Conservation (phyloP, 2,113 vertebrate species). For the Oostethus manadensis region DNA sequence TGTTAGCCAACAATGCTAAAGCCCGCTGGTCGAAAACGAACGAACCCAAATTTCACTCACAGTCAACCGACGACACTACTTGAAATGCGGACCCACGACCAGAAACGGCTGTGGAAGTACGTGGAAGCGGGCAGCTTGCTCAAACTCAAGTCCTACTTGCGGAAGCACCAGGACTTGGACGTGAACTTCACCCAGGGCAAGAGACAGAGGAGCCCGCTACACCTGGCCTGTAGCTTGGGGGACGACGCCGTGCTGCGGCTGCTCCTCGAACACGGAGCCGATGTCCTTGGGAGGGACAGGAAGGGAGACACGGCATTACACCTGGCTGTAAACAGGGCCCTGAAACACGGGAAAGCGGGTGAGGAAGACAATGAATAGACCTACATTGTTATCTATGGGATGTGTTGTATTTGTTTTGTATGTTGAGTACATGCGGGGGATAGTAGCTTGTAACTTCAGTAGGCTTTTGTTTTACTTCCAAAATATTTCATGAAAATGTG, state of each 20-base stretch:
- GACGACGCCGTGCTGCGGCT: slow-evolving; percentile 71
- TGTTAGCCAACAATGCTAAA: not conserved
- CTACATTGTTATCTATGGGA: not conserved
- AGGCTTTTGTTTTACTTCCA: no score
- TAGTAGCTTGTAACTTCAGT: no score
- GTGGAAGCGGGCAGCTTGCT: slow-evolving; percentile 70
- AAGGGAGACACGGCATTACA: slow-evolving; percentile 77
- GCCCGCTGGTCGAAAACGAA: not conserved
- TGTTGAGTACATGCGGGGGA: no score
- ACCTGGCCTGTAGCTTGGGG: slow-evolving; percentile 69
- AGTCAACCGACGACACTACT: not conserved
- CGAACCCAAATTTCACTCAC: no score
- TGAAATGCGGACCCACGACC: slow-evolving; percentile 60
- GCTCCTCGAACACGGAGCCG: slow-evolving; percentile 74
- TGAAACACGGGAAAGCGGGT: slow-evolving; percentile 66
- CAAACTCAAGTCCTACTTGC: slow-evolving; percentile 76
- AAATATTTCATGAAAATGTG: no score
- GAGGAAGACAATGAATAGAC: not conserved
- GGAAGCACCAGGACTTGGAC: slow-evolving; percentile 70
- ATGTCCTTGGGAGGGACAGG: slow-evolving; percentile 68
- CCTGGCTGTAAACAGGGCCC: slow-evolving; percentile 66
- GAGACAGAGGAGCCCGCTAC: slow-evolving; percentile 69
- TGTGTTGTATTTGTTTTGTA: no score
- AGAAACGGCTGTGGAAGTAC: slow-evolving; percentile 73
- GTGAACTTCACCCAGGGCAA: slow-evolving; percentile 69